Evolutionary conservation across 2,113 vertebrate species (phyloP).

Genomic region (Tringa solitaria): DNA sequence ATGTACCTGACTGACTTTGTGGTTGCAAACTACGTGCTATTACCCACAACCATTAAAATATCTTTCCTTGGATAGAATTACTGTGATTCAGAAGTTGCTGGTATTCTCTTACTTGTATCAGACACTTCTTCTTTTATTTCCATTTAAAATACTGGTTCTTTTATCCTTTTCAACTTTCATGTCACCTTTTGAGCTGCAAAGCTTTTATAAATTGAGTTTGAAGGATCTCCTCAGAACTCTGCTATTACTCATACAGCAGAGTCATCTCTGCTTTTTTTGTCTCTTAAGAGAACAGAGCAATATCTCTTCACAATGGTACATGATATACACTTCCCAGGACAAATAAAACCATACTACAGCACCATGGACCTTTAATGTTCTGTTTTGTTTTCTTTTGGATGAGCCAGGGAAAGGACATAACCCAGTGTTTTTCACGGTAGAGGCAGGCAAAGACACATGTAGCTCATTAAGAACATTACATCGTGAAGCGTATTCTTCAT

Average conservation of each 20-base stretch:
- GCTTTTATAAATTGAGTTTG: slow-evolving; percentile 34
- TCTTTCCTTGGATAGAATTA: neutral
- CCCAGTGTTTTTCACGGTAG: neutral
- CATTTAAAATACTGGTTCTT: slow-evolving; percentile 19
- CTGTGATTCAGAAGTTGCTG: neutral
- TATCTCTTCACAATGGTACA: accelerated
- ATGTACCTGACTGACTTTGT: neutral
- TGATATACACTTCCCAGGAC: neutral
- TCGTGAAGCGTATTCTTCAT: accelerated
- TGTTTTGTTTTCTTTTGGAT: neutral
- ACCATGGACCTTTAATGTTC: neutral
- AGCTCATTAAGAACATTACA: neutral
- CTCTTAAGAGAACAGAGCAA: neutral
- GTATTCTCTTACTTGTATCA: neutral
- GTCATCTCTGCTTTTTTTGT: neutral
- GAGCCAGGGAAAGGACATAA: neutral
- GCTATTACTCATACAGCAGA: slow-evolving; percentile 8
- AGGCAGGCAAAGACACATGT: neutral
- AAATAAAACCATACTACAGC: neutral
- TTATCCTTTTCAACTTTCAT: slow-evolving; percentile 45
- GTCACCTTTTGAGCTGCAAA: slow-evolving; percentile 31
- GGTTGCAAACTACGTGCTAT: neutral
- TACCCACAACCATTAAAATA: neutral
- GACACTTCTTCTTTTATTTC: neutral
- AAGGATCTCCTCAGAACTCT: slow-evolving; percentile 25